These are phyloP conservation scores for Caenorhabditis macrosperma DNA, from an alignment of 2,888 invertebrate species.

Conservation along the genomic window DNA sequence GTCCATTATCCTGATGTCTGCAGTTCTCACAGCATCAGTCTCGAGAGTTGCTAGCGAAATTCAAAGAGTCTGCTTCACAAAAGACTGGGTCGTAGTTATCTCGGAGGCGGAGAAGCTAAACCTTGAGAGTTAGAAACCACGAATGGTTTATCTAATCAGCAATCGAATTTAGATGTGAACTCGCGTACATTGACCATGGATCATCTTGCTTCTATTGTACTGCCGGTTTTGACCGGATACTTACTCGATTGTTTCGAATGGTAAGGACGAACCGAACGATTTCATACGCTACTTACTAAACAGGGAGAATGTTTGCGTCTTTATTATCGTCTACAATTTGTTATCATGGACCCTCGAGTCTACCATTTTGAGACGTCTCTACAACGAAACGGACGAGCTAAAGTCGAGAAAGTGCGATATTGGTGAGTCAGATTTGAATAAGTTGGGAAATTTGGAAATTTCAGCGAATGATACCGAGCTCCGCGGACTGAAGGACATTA, in stretches of 20 bases:
- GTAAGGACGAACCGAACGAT: neutral
- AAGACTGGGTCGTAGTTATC: constrained; percentile 77
- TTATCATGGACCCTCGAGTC: constrained; percentile 73
- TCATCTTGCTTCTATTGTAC: constrained; percentile 66
- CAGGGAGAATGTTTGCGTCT: constrained; percentile 36
- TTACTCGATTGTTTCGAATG: constrained; percentile 56
- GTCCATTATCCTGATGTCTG: constrained; percentile 8
- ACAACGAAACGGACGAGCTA: constrained; percentile 59
- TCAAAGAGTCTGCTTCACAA: constrained; percentile 74
- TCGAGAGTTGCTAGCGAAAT: constrained; percentile 72
- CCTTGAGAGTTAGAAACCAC: constrained; percentile 65
- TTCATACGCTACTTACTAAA: neutral
- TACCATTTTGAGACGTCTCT: constrained; percentile 62
- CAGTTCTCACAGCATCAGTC: constrained; percentile 48
- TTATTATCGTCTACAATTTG: constrained; percentile 68
- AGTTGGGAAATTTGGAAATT: neutral
- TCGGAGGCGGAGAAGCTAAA: constrained; percentile 46
- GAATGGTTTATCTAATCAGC: neutral
- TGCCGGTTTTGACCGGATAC: constrained; percentile 68
- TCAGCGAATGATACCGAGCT: constrained; percentile 9
- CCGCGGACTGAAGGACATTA: neutral
- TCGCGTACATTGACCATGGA: constrained; percentile 68
- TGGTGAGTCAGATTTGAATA: neutral
- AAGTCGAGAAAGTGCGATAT: constrained; percentile 10
- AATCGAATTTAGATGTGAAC: constrained; percentile 68